Evolutionary conservation across 2,888 invertebrate genomes (phyloP), one percentile per base, ranked within the genome.

Genomic region (Acronicta aceris): DNA sequence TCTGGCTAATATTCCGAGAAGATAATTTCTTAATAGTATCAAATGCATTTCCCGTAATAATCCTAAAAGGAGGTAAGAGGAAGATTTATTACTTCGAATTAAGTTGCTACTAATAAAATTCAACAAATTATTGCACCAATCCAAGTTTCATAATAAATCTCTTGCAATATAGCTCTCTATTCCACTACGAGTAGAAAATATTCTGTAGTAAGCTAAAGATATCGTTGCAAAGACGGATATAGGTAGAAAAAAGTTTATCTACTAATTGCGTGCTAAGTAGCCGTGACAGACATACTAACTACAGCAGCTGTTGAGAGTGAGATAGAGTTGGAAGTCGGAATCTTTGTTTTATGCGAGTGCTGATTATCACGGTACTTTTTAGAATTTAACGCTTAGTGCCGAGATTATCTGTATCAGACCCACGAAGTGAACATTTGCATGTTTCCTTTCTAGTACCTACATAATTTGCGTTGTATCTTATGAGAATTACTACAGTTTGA

Each of bases 371-470:
- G 49, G 5, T 40, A 57, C 57, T 64, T 52, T 36, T 63, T 55
- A 70, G 42, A 63, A 66, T 47, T 51, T n/a, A 50, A 55, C 38
- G 9, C 25, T 17, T 21, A n/a, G 25, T 41, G n/a, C 17, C 68
- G 25, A 70, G 70, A 55, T 55, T 47, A 55, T 70, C 55, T 47
- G n/a, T 55, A 70, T 48, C 33, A 55, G 16, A 51, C 25, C 38
- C 70, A 62, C 63, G 33, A 62, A 69, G 63, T 47, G 49, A 55
- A 55, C 42, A 65, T 63, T 55, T 41, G 51, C 47, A 5, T n/a
- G 56, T 56, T 63, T 51, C 48, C 36, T 55, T 63, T 56, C 51
- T 38, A 30, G 40, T 7, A n/a, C n/a, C n/a, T n/a, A n/a, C n/a
- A n/a, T n/a, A 36, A 51, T 70, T 53, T 59, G 17, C 46, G 12